Conservation (phyloP, 1,140 invertebrate genomes). For the Hyles vespertilio region DNA sequence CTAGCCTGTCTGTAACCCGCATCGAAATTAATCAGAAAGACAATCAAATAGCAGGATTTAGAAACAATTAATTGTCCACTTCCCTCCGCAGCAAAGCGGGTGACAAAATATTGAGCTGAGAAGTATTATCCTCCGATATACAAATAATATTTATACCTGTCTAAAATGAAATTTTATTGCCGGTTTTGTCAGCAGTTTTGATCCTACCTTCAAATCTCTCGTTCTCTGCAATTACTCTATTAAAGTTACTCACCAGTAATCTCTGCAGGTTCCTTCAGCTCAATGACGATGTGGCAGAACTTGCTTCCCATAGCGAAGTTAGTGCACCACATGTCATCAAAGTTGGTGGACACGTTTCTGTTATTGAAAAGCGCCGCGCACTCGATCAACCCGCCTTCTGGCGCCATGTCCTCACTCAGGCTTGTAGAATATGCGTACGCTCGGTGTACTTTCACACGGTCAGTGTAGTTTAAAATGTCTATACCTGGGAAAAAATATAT, state of each 20-base stretch:
- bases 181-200: no score
- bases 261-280: slow-evolving; percentile 72
- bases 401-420: slow-evolving; percentile 7
- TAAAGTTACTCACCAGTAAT: slow-evolving; percentile 65
- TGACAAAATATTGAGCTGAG: no score
- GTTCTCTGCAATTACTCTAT: no score
- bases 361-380: slow-evolving; percentile 75
- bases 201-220: no score
- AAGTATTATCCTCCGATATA: no score
- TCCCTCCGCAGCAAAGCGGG: no score
- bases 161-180: no score
- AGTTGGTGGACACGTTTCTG: slow-evolving; percentile 77
- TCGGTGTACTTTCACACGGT: slow-evolving; percentile 36
- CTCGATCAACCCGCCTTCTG: slow-evolving; percentile 25
- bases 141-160: no score
- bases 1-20: no score
- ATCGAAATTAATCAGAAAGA: no score
- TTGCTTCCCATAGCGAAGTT: slow-evolving; percentile 58
- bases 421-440: slow-evolving; percentile 50
- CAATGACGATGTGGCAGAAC: slow-evolving; percentile 70
- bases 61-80: no score
- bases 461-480: slow-evolving; percentile 47
- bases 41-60: no score
- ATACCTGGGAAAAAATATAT: slow-evolving; percentile 39
- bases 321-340: slow-evolving; percentile 79